A percentile compares a stretch with the other conserved stretches of the same genome.
phyloP scores from a whole-genome alignment of 2,113 vertebrate species.

The Cyanoramphus novaezelandiae region DNA sequence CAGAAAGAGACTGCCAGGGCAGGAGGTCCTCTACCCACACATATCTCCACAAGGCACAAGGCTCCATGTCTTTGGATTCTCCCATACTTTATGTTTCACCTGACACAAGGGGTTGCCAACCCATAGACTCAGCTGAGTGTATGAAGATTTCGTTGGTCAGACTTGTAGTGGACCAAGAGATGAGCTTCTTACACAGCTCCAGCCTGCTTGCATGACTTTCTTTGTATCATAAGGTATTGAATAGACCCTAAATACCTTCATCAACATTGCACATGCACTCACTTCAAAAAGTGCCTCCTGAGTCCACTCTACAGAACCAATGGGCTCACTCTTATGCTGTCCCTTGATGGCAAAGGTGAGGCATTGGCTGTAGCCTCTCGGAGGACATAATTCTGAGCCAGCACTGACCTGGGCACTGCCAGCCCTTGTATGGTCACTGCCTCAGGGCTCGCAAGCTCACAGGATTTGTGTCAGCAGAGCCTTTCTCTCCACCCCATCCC shows the following conservation, averaged over 20 bases:
- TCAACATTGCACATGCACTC: neutral
- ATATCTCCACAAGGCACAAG: rapidly evolving
- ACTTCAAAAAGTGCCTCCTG: neutral
- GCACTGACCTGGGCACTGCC: neutral
- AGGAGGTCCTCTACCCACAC: neutral
- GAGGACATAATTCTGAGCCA: neutral
- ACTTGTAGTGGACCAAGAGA: neutral
- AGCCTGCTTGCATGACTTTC: neutral
- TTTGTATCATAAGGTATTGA: neutral
- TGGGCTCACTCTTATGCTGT: neutral
- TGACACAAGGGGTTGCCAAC: neutral
- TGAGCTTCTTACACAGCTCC: neutral
- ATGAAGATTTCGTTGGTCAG: neutral
- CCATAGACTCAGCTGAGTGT: neutral
- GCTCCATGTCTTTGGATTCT: neutral
- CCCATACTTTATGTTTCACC: neutral
- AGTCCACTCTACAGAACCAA: neutral
- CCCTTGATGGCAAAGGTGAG: neutral
- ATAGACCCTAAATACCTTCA: neutral
- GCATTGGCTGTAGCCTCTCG: neutral
- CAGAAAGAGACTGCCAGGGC: neutral
- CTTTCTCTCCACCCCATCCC: neutral
- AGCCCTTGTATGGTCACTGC: neutral
- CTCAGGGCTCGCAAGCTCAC: neutral
- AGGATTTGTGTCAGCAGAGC: neutral